Evolutionary conservation across 2,113 vertebrate species (phyloP), one percentile per base, ranked within the genome.

Genomic region (Pachypanchax playfairii): DNA sequence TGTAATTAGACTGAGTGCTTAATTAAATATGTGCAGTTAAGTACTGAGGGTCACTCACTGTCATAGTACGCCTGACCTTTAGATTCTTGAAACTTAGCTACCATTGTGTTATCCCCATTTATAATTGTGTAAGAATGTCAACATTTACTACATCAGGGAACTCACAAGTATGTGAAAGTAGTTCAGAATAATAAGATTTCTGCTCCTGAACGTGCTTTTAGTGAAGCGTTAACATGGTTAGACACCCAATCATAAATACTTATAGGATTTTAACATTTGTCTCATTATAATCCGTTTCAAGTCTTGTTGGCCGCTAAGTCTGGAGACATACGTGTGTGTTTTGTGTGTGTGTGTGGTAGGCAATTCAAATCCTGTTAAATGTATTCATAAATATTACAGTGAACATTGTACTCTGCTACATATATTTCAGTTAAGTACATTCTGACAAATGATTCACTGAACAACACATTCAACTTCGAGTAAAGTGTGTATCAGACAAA

Each of bases 41-140:
- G 59, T 33, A 3, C 53, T 44, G 56, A 65, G 44, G 50, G 60
- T 35, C 46, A 64, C 65, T 82, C 62, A 46, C 73, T 74, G 75
- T 72, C 74, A 85, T 70, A 78, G 73, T 67, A 67, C 38, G 62
- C 53, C 55, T 82, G 75, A 85, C 85, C 77, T 72, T 78, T 75
- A 67, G 24, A 51, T 46, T 65, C 25, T 61, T 33, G 8, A 56
- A 65, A 67, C 35, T 64, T 43, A 41, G 53, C 48, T 55, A 26
- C 33, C 63, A 56, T 42, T 24, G 4, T n/a, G 2, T 48, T 69
- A 2, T 53, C 31, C 12, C 11, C 15, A 15, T 64, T 57, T 65
- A 13, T 44, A 20, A 39, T 24, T 67, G 18, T 39, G 18, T 24
- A 31, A 25, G 11, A 25, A 54, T 33, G 4, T 7, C 21, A 50